phyloP scores from a whole-genome alignment of 2,797 vertebrate genomes.

The Furcifer pardalis region DNA sequence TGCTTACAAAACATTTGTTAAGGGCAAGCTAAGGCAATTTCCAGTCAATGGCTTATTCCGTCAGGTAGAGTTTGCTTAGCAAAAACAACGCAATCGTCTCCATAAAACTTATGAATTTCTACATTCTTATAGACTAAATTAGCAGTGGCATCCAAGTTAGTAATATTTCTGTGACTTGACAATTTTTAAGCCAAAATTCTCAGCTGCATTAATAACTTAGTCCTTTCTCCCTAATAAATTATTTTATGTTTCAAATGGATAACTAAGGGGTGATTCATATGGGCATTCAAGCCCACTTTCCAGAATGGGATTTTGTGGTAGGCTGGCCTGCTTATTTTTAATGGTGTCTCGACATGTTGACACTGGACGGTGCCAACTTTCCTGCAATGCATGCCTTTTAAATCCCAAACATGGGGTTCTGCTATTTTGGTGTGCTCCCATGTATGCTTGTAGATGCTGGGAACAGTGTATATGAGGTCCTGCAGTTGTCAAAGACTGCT shows the following conservation, averaged over 20 bases:
- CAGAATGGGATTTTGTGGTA: too few species aligned
- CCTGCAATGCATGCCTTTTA: too few species aligned
- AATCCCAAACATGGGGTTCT: too few species aligned
- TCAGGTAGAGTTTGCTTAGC: not conserved
- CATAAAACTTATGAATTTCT: not conserved
- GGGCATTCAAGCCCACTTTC: too few species aligned
- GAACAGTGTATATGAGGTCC: too few species aligned
- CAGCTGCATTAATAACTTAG: not conserved
- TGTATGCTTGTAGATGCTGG: too few species aligned
- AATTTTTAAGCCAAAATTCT: not conserved
- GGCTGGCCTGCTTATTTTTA: too few species aligned
- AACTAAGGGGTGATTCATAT: too few species aligned
- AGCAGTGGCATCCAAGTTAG: not conserved
- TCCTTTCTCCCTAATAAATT: not conserved
- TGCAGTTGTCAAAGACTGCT: too few species aligned
- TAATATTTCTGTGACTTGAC: not conserved
- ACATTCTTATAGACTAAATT: not conserved
- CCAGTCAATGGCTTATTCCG: not conserved
- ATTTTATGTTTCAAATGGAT: not conserved
- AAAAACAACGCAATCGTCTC: not conserved
- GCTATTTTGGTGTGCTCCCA: too few species aligned
- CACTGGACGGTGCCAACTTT: too few species aligned
- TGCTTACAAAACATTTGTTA: not conserved
- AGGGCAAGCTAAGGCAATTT: not conserved
- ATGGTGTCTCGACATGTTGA: too few species aligned